Conservation (phyloP, 1,140 invertebrate genomes). For the Drosophila miranda region DNA sequence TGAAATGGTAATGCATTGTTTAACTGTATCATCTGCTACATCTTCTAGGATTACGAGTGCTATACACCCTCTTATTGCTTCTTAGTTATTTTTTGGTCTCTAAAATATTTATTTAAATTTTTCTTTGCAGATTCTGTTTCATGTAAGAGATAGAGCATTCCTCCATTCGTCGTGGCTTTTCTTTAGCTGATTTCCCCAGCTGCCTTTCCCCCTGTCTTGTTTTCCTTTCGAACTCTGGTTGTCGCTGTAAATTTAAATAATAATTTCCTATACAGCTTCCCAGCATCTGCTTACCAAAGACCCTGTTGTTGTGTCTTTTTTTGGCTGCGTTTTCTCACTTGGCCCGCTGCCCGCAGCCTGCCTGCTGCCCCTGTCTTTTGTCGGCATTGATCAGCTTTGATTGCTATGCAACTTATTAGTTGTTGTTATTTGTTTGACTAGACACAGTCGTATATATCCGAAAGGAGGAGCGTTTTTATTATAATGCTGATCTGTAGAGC, state of each 20-base stretch:
- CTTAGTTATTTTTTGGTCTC: no score
- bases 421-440: constrained; percentile 81
- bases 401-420: constrained; percentile 78
- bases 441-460: constrained; percentile 72
- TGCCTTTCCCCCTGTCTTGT: neutral
- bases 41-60: no score
- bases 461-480: constrained; percentile 27
- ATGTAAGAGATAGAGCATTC: neutral
- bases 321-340: constrained; percentile 60
- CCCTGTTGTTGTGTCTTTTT: constrained; percentile 18
- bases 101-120: no score
- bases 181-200: neutral
- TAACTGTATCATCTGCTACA: no score
- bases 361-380: constrained; percentile 47
- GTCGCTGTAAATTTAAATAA: constrained; percentile 74
- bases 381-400: constrained; percentile 69
- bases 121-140: no score
- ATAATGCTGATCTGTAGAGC: constrained; percentile 40
- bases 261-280: constrained; percentile 47
- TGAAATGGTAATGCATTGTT: no score
- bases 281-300: neutral
- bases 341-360: constrained; percentile 24
- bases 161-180: neutral
- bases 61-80: no score
- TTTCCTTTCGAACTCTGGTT: constrained; percentile 40